These are phyloP conservation scores for Campaea margaritaria DNA, from an alignment of 2,888 invertebrate species.

Conservation along the genomic window DNA sequence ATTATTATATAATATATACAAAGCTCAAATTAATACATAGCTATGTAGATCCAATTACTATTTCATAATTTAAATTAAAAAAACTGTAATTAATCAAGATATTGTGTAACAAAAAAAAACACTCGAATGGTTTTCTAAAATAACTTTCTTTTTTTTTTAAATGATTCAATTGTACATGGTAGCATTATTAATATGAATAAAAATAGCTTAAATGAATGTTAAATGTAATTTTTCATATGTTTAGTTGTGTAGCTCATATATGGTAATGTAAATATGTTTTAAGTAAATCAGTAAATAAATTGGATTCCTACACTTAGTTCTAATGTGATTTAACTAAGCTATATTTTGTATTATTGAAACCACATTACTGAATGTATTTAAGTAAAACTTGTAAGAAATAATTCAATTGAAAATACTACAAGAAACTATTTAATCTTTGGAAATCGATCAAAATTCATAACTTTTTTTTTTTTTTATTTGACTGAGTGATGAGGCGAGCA, in stretches of 20 bases:
- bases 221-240: neutral
- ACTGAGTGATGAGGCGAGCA: too few species aligned
- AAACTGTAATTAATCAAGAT: neutral
- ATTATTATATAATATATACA: neutral
- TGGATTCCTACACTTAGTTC: neutral
- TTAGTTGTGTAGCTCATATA: slow-evolving; percentile 1
- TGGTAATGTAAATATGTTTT: too few species aligned
- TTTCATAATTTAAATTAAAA: neutral
- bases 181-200: too few species aligned
- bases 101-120: neutral
- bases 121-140: neutral
- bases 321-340: too few species aligned
- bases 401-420: too few species aligned
- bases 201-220: too few species aligned
- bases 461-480: too few species aligned
- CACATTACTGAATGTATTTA: too few species aligned
- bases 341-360: too few species aligned
- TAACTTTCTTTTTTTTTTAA: neutral
- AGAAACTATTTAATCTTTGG: too few species aligned
- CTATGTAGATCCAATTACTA: neutral
- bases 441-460: too few species aligned
- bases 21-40: neutral
- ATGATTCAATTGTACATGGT: neutral
- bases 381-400: too few species aligned
- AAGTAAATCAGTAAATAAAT: neutral